phyloP scores from a whole-genome alignment of 2,113 vertebrate genomes.

The Cheilinus undulatus region DNA sequence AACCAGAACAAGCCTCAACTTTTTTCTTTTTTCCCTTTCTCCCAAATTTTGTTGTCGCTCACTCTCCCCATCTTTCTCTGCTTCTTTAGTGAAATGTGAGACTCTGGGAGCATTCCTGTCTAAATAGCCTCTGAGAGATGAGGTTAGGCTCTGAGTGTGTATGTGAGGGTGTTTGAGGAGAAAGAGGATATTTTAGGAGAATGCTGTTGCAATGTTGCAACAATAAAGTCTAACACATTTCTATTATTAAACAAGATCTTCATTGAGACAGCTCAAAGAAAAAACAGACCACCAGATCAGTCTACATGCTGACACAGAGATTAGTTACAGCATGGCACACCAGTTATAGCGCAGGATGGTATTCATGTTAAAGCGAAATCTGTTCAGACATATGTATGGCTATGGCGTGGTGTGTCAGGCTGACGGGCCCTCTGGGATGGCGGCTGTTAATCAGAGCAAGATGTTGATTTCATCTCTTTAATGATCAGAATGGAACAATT shows the following conservation, averaged over 20 bases:
- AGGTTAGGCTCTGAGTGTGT: not conserved
- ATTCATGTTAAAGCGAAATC: constrained; percentile 58
- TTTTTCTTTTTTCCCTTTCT: not conserved
- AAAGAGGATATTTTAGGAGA: constrained; percentile 17
- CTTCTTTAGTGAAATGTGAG: constrained; percentile 74
- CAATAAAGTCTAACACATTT: constrained; percentile 14
- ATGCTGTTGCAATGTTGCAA: not conserved
- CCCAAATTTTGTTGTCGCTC: constrained; percentile 35
- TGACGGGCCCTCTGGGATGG: constrained; percentile 61
- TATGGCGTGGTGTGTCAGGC: constrained; percentile 19
- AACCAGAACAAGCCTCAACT: constrained; percentile 26
- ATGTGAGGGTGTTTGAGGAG: constrained; percentile 2
- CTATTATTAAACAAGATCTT: constrained; percentile 37
- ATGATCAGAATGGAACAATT: constrained; percentile 62
- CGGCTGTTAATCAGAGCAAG: constrained; percentile 67
- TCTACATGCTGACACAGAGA: constrained; percentile 19
- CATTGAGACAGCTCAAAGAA: constrained; percentile 19
- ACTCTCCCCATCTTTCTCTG: constrained; percentile 43
- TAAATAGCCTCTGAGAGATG: constrained; percentile 47
- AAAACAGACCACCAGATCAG: not conserved
- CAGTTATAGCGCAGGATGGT: constrained; percentile 38
- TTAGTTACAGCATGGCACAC: constrained; percentile 40
- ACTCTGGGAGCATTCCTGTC: constrained; percentile 67
- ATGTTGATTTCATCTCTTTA: constrained; percentile 78
- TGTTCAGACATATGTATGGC: constrained; percentile 54